phyloP scores from a whole-genome alignment of 1,140 invertebrate genomes.

The Cecropterus lyciades region DNA sequence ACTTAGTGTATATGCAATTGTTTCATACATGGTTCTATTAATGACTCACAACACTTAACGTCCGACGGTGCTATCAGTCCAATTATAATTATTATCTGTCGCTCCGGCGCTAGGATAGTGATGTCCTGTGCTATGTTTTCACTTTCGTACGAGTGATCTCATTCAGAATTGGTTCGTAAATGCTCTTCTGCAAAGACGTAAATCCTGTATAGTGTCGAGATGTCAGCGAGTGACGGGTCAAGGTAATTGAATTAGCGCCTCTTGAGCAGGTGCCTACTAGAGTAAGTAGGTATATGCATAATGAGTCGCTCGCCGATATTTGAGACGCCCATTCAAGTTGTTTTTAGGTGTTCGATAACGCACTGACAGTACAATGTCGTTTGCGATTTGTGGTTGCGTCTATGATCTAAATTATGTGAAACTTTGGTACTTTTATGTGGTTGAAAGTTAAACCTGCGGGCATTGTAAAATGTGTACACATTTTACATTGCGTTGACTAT shows the following conservation, averaged over 20 bases:
- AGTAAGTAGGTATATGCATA: conserved; percentile 1
- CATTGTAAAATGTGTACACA: neutral
- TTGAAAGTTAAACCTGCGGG: conserved; percentile 5
- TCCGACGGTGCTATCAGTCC: neutral
- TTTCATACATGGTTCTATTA: neutral
- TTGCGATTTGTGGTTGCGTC: conserved; percentile 9
- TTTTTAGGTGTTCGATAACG: conserved; percentile 22
- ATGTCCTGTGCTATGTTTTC: conserved; percentile 17
- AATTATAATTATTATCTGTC: conserved; percentile 10
- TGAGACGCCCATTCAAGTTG: conserved; percentile 7
- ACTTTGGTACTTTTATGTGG: conserved; percentile 19
- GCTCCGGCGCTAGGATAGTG: conserved; percentile 12
- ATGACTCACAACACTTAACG: conserved; percentile 2
- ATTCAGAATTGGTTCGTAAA: conserved; percentile 5
- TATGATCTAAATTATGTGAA: conserved; percentile 19
- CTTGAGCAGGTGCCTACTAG: conserved; percentile 7
- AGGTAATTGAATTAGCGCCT: conserved; percentile 23
- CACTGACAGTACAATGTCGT: conserved; percentile 14
- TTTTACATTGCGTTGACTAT: neutral
- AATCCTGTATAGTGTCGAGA: conserved; percentile 2
- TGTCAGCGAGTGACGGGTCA: conserved; percentile 12
- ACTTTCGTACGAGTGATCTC: neutral
- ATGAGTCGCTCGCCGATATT: conserved; percentile 4
- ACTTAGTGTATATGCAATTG: neutral
- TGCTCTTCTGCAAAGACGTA: neutral